Conservation (phyloP, 2,113 vertebrate genomes). For the Polyodon spathula region DNA sequence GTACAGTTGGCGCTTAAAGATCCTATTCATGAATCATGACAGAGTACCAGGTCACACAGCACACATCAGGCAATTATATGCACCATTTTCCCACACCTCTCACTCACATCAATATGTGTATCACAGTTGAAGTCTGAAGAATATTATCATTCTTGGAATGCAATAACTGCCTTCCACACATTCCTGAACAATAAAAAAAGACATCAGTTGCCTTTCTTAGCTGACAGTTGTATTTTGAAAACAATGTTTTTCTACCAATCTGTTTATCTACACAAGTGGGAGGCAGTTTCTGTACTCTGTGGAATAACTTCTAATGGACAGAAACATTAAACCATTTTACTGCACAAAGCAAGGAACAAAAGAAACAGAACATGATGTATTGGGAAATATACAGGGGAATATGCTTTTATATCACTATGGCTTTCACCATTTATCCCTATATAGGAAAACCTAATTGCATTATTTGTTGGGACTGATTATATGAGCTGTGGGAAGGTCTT, state of each 20-base stretch:
- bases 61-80: background rate
- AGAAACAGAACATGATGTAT: background rate
- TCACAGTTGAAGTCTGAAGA: background rate
- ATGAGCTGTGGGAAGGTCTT: no score
- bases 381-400: background rate
- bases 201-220: background rate
- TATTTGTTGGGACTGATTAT: no score
- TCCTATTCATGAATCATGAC: conserved; percentile 16
- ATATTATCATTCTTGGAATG: background rate
- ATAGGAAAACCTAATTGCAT: no score
- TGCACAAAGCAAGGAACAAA: background rate
- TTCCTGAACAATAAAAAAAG: background rate
- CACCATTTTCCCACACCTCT: background rate
- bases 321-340: background rate
- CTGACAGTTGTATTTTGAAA: conserved; percentile 1
- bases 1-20: background rate
- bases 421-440: background rate
- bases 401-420: background rate
- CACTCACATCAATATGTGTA: background rate
- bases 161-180: no score
- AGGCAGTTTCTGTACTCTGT: background rate
- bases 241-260: background rate
- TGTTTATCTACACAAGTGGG: conserved; percentile 1
- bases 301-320: background rate
- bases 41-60: background rate